Evolutionary conservation across 1,140 invertebrate species (phyloP).

Genomic region (Calephelis virginiensis): DNA sequence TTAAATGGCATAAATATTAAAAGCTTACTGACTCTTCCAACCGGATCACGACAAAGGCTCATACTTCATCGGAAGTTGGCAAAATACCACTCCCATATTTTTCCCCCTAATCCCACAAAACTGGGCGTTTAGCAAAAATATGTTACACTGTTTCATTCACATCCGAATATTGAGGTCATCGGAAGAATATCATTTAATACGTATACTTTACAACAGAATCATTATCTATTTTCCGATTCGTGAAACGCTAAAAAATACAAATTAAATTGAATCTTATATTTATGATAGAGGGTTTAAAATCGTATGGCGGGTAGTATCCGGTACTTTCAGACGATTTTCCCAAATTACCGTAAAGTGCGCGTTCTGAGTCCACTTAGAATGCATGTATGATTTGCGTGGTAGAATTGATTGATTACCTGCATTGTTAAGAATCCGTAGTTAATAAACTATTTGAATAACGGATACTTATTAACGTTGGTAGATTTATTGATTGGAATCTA

Average conservation of each 20-base stretch:
- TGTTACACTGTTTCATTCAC: slow-evolving; percentile 41
- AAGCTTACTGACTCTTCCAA: too few species aligned
- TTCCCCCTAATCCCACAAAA: neutral
- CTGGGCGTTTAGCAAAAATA: slow-evolving; percentile 8
- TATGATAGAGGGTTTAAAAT: slow-evolving; percentile 20
- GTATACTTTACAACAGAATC: slow-evolving; percentile 51
- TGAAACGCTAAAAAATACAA: slow-evolving; percentile 37
- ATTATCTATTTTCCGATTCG: slow-evolving; percentile 67
- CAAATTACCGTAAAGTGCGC: slow-evolving; percentile 42
- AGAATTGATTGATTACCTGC: slow-evolving; percentile 28
- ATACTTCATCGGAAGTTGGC: too few species aligned
- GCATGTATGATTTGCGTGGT: slow-evolving; percentile 35
- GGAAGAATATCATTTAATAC: slow-evolving; percentile 64
- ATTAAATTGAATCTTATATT: slow-evolving; percentile 22
- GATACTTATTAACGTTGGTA: too few species aligned
- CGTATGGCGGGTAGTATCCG: slow-evolving; percentile 30
- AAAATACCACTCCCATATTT: too few species aligned
- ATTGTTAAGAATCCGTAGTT: slow-evolving; percentile 2
- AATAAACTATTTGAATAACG: neutral
- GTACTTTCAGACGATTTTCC: slow-evolving; percentile 50
- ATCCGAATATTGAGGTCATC: slow-evolving; percentile 61
- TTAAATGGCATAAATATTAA: too few species aligned
- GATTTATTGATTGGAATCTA: too few species aligned
- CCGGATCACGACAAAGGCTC: too few species aligned
- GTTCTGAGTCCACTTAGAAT: slow-evolving; percentile 17